Base-by-base conservation (phyloP, 1,140 invertebrate species). In the Tetragnatha versicolor region DNA sequence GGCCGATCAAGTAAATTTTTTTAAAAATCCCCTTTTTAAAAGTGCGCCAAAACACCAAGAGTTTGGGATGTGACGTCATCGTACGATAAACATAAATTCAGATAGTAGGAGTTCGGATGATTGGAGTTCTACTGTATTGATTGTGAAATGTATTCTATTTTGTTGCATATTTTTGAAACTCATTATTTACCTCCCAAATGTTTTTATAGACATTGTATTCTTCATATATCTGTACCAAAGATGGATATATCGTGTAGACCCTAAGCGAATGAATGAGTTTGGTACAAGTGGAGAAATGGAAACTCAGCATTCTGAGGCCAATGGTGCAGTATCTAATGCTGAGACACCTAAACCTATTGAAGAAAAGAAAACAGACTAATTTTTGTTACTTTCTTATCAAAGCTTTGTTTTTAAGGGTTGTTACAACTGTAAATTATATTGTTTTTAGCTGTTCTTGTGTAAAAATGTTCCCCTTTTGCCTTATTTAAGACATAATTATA, bases 161-260 rank as follows among this genome's bases (percentile, higher is more conserved):
- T n/a, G n/a, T n/a, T n/a, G n/a, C 45, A 81, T n/a, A 47, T 47
- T 47, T 47, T 47, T 47, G 45, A 47, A 47, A 12, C 20, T 1
- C 20, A 47, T n/a, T n/a, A n/a, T 3, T 58, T 29, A 31, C 6
- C 14, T 58, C 7, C 17, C 0, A 58, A 22, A 58, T 31, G 27
- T 14, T 31, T 27, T 90, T 90, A 73, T 88, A 93, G 94, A 99
- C 88, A 96, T 99, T 82, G 93, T 99, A 33, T 99, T 99, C 89
- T 95, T 98, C 84, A 96, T 99, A 84, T 99, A 96, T 89, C 89
- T 99, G 55, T 99, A 99, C 85, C 98, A 99, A 88, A 91, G 95
- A 70, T 99, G 94, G 92, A 98, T 99, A 81, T 99, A 99, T 87
- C 94, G 94, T 82, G 96, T 95, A 29, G 98, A 99, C 88, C 93